phyloP scores from a whole-genome alignment of 2,113 vertebrate species.

The Rhagologus leucostigma region DNA sequence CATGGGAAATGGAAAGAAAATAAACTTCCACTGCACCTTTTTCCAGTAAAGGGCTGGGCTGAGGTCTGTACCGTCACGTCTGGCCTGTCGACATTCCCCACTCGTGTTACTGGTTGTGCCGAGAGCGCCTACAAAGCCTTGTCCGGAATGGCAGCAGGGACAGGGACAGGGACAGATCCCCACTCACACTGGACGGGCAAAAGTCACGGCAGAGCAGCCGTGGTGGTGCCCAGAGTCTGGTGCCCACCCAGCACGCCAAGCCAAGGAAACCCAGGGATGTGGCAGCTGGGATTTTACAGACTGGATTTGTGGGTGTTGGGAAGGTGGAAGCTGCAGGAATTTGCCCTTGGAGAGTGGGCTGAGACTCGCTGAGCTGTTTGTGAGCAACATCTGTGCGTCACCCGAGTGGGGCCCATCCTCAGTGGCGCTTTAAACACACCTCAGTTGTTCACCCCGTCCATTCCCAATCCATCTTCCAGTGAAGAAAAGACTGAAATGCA shows the following conservation, averaged over 20 bases:
- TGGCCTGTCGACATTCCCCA: not conserved
- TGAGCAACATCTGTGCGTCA: not conserved
- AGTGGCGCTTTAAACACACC: not conserved
- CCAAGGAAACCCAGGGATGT: not conserved
- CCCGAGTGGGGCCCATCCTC: not conserved
- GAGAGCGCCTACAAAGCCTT: rapidly evolving
- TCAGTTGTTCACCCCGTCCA: rapidly evolving
- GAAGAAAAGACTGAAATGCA: not conserved
- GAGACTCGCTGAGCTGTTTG: not conserved
- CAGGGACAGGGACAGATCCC: not conserved
- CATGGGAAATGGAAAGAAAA: not conserved
- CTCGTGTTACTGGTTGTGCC: rapidly evolving
- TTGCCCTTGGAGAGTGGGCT: not conserved
- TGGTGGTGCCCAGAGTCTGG: not conserved
- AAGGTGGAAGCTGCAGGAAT: not conserved
- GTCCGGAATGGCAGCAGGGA: not conserved
- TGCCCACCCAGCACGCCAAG: rapidly evolving
- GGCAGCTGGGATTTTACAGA: not conserved
- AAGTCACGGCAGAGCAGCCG: not conserved
- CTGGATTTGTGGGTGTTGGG: not conserved
- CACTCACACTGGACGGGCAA: rapidly evolving
- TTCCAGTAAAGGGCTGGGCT: not conserved
- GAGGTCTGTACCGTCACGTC: not conserved
- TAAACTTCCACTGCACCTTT: not conserved
- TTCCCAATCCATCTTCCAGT: not conserved